Conservation (phyloP, 2,113 vertebrate genomes). For the Pluvialis apricaria region DNA sequence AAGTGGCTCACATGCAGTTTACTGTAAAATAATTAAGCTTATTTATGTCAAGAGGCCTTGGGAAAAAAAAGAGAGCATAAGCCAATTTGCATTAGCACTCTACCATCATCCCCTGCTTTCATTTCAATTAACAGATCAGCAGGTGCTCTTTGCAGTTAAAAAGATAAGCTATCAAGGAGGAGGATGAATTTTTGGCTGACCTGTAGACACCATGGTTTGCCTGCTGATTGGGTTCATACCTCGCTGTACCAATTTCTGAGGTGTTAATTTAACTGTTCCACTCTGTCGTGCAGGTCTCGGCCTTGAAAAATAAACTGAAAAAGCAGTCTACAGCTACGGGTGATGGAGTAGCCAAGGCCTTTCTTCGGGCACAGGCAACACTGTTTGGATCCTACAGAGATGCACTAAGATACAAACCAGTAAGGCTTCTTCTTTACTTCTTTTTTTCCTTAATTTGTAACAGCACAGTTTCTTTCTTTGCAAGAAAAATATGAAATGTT, state of each 20-base stretch:
- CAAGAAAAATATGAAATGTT: neutral
- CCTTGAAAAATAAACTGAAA: constrained; percentile 96
- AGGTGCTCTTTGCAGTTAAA: constrained; percentile 85
- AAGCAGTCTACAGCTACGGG: constrained; percentile 97
- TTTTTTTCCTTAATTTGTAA: neutral
- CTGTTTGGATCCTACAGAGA: constrained; percentile 96
- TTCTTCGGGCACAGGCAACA: constrained; percentile 90
- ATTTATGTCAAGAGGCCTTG: constrained; percentile 87
- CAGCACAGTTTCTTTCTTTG: neutral
- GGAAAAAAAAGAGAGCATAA: constrained; percentile 73
- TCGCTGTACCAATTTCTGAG: constrained; percentile 89
- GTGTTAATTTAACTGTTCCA: constrained; percentile 94
- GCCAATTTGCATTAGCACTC: constrained; percentile 78
- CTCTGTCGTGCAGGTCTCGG: constrained; percentile 85
- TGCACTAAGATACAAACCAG: constrained; percentile 94
- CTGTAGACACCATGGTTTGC: constrained; percentile 88
- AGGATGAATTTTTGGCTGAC: constrained; percentile 82
- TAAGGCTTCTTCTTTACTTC: constrained; percentile 70
- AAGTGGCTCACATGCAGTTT: constrained; percentile 57
- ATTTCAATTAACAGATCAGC: constrained; percentile 96
- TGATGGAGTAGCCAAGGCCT: constrained; percentile 89
- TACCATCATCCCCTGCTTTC: constrained; percentile 72
- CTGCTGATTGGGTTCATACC: constrained; percentile 86
- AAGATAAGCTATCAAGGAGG: constrained; percentile 81
- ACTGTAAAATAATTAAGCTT: constrained; percentile 88